Conservation (phyloP, 2,797 vertebrate species). For the Anomalospiza imberbis region DNA sequence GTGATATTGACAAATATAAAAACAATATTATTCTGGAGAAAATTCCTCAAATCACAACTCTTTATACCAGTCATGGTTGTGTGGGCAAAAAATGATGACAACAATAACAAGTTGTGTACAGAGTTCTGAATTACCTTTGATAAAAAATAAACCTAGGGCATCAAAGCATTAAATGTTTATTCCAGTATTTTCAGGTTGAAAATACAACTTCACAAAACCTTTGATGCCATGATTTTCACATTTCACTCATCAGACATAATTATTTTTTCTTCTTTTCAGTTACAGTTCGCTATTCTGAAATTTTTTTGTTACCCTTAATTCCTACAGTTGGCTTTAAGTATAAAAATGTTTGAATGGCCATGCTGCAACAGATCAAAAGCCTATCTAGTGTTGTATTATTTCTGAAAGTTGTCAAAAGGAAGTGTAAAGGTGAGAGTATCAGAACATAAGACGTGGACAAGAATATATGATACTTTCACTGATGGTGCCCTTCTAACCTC, state of each 20-base stretch:
- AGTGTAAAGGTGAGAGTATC: neutral
- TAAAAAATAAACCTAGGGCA: neutral
- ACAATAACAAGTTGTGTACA: neutral
- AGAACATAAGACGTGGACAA: neutral
- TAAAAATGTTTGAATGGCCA: neutral
- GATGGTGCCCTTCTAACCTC: neutral
- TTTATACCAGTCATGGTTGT: neutral
- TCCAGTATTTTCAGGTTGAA: neutral
- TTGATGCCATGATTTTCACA: neutral
- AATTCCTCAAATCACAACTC: neutral
- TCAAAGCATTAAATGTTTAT: neutral
- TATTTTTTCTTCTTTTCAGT: neutral
- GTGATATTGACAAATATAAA: neutral
- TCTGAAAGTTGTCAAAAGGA: neutral
- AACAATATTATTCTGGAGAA: neutral
- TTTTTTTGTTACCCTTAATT: neutral
- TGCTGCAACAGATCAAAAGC: neutral
- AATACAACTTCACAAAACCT: neutral
- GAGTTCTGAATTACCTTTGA: neutral
- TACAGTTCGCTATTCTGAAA: neutral
- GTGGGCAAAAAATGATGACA: neutral
- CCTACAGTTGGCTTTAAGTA: neutral
- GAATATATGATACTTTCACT: neutral
- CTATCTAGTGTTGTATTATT: neutral
- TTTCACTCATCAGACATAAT: neutral